Base-by-base conservation (phyloP, 2,797 vertebrate species). In the Acanthurus tractus region DNA sequence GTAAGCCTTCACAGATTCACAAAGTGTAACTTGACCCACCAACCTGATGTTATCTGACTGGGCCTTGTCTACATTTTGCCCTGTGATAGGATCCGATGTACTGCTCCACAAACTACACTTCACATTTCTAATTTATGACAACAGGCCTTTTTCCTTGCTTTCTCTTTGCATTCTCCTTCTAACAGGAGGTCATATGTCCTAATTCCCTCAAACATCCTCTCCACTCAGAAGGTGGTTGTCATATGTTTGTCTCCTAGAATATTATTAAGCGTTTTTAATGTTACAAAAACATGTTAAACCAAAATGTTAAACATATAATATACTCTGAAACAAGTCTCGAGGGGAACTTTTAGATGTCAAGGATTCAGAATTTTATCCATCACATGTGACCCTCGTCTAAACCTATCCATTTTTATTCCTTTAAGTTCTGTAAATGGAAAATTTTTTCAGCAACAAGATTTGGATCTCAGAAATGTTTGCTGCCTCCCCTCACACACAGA, bases 51-150 rank as follows among this genome's bases (percentile, higher is more conserved):
- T 79, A 81, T 88, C 76, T 78, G 69, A 67, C 77, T 59, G 57
- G 63, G 66, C 79, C 22, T 70, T 70, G 71, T 75, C 84, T 74
- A 70, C 74, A 81, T 78, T 85, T 63, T 58, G 50, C 67, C 4
- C 58, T 38, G 68, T 70, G 86, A 91, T 92, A 89, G 82, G 73
- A 90, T 86, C 86, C 89, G 73, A 83, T 83, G 76, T 70, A 82
- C 76, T 50, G 63, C 76, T 81, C 72, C 78, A 79, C 79, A 89
- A 88, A 84, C 83, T 84, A 81, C 82, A 79, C 57, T 82, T 74
- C 71, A 85, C 82, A 74, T 82, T 79, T 85, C 81, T 88, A 79
- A 84, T 90, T 88, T 86, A 75, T 72, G 64, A 80, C 77, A 79
- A 74, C 55, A 61, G 29, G 54, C 74, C 80, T 20, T 62, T 58